These are phyloP conservation scores for Drepanosiphum platanoidis DNA, from an alignment of 2,888 invertebrate species.

Conservation along the genomic window DNA sequence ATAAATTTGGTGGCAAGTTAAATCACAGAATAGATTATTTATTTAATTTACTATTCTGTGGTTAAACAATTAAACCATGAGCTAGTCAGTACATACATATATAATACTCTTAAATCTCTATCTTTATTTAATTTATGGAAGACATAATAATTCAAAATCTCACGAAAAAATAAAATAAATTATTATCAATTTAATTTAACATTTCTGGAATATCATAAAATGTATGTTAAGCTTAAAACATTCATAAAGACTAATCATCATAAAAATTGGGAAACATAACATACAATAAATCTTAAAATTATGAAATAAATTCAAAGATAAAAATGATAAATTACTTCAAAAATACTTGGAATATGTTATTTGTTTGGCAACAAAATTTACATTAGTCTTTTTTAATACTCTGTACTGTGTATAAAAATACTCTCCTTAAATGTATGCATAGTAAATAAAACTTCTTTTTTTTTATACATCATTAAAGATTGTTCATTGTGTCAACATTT, in stretches of 20 bases:
- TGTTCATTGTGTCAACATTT: background rate
- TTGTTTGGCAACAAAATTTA: background rate
- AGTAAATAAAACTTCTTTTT: background rate
- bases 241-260: background rate
- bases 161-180: background rate
- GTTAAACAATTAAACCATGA: background rate
- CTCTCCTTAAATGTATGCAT: background rate
- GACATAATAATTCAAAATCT: background rate
- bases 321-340: constrained; percentile 3
- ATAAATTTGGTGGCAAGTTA: no score
- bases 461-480: background rate
- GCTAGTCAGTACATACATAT: background rate
- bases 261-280: constrained; percentile 28
- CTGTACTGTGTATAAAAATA: background rate
- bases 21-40: background rate
- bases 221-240: background rate
- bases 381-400: constrained; percentile 9
- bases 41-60: no score
- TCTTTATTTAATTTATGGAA: background rate
- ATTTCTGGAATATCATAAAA: background rate
- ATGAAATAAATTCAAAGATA: constrained; percentile 1
- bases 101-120: background rate
- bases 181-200: background rate
- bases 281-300: constrained; percentile 16
- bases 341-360: background rate